Percentiles rank a stretch among this genome's conserved stretches.
These are phyloP conservation scores for Spilarctia lutea DNA, from an alignment of 2,888 invertebrate genomes.

Conservation along the genomic window DNA sequence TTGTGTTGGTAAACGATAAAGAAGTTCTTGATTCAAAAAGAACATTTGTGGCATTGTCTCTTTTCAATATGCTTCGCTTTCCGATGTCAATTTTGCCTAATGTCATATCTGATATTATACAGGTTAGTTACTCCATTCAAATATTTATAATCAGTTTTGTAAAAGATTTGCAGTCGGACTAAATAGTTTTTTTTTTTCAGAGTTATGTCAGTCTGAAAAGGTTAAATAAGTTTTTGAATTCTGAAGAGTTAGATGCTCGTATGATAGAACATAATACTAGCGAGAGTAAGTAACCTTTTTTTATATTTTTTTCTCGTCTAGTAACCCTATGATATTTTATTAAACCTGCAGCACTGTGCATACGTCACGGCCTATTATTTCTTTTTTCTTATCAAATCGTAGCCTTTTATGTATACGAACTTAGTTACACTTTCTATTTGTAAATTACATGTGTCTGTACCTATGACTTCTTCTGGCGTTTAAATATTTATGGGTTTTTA, in stretches of 20 bases:
- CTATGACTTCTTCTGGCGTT: too few species aligned
- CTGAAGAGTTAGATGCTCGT: conserved; percentile 94
- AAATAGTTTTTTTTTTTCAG: conserved; percentile 73
- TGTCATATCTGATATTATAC: conserved; percentile 96
- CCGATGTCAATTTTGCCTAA: conserved; percentile 98
- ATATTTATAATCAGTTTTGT: conserved; percentile 22
- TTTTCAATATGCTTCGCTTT: conserved; percentile 98
- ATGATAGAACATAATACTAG: conserved; percentile 91
- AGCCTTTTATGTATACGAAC: background rate
- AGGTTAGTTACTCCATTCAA: conserved; percentile 88
- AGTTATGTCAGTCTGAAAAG: conserved; percentile 96
- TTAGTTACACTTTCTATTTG: too few species aligned
- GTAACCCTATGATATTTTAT: background rate
- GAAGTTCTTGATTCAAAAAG: conserved; percentile 94
- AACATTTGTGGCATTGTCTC: conserved; percentile 98
- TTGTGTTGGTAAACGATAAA: conserved; percentile 93
- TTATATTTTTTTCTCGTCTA: background rate
- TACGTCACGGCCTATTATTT: background rate
- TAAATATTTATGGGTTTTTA: too few species aligned
- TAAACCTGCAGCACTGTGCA: background rate
- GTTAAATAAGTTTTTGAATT: conserved; percentile 96
- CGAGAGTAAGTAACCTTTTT: conserved; percentile 87
- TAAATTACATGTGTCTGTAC: too few species aligned
- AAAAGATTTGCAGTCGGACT: background rate
- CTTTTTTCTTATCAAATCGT: background rate